phyloP scores from a whole-genome alignment of 1,140 invertebrate genomes.

The Cryptotermes secundus region DNA sequence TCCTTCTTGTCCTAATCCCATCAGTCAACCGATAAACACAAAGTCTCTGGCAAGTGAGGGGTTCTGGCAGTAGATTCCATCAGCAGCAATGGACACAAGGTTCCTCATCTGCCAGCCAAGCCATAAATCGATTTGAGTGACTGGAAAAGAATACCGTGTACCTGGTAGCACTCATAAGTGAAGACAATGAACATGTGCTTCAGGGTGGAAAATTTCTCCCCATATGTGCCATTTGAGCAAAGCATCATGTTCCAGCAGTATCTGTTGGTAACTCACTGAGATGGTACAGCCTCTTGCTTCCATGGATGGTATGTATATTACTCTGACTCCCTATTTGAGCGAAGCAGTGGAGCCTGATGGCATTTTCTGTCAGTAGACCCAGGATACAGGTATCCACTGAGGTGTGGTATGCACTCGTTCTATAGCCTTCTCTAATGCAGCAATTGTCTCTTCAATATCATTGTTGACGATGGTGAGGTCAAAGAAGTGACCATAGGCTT shows the following conservation, averaged over 20 bases:
- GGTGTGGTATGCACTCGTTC: conserved; percentile 85
- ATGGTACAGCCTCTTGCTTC: background rate
- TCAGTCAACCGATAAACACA: background rate
- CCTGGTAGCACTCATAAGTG: background rate
- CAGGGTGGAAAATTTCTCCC: background rate
- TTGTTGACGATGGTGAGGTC: conserved; percentile 98
- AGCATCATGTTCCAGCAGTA: background rate
- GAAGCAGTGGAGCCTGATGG: conserved; percentile 28
- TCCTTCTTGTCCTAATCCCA: background rate
- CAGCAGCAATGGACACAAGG: background rate
- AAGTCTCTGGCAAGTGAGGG: background rate
- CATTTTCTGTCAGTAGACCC: conserved; percentile 82
- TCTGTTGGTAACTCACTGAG: background rate
- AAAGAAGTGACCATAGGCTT: conserved; percentile 97
- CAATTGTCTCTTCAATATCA: conserved; percentile 98
- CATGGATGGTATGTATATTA: background rate
- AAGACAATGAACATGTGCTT: background rate
- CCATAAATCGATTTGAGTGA: background rate
- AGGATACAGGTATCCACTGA: conserved; percentile 93
- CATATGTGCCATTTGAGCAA: background rate
- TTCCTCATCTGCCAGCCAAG: background rate
- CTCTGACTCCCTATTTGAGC: conserved; percentile 25
- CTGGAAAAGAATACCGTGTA: background rate
- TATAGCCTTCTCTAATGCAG: conserved; percentile 84
- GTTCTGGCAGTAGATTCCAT: conserved; percentile 18